These are phyloP conservation scores for Crotophaga sulcirostris DNA, from an alignment of 2,113 vertebrate species.

Conservation along the genomic window DNA sequence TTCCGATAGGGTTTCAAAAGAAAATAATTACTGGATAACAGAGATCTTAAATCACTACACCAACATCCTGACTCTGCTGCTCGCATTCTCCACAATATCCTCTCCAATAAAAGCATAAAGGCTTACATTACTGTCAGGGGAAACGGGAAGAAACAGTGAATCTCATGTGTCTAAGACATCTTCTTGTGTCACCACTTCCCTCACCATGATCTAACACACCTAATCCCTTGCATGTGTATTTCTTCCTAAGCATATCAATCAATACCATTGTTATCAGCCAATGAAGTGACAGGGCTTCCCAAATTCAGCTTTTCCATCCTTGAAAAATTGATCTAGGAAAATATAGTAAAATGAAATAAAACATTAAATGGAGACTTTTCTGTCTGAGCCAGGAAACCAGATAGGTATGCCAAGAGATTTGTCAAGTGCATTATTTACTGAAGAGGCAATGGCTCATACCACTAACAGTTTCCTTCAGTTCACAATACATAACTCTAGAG, in stretches of 20 bases:
- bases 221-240: not conserved
- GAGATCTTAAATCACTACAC: not conserved
- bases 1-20: not conserved
- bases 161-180: not conserved
- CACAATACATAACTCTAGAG: not conserved
- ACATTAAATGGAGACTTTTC: not conserved
- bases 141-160: not conserved
- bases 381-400: not conserved
- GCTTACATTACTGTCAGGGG: not conserved
- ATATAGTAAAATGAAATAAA: not conserved
- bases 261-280: not conserved
- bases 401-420: not conserved
- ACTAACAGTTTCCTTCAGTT: not conserved
- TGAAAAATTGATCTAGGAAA: not conserved
- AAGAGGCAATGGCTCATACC: not conserved
- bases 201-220: not conserved
- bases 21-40: not conserved
- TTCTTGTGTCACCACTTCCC: not conserved
- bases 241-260: not conserved
- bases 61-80: not conserved
- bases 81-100: not conserved
- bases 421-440: not conserved
- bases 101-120: not conserved
- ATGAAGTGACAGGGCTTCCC: not conserved
- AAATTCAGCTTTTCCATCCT: not conserved